A percentile compares a stretch with the other conserved stretches of the same genome.
These are phyloP conservation scores for Mastomys coucha DNA, from an alignment of 2,113 vertebrate genomes.

Conservation along the genomic window DNA sequence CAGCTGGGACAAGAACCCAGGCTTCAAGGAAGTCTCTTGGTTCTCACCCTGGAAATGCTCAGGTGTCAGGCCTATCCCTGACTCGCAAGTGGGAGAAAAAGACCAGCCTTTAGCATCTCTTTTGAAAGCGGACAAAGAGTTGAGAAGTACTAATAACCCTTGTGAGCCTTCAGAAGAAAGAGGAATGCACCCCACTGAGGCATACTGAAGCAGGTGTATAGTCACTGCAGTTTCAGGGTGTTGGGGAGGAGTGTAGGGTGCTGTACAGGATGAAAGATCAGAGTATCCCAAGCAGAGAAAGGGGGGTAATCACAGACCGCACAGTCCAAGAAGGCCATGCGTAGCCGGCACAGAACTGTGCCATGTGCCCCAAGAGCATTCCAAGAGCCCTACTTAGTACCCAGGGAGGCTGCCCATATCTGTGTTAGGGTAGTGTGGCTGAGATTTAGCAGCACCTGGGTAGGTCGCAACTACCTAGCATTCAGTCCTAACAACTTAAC, in stretches of 20 bases:
- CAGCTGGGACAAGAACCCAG: background rate
- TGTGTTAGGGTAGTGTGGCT: background rate
- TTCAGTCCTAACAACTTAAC: background rate
- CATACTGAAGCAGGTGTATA: background rate
- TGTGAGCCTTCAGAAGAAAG: background rate
- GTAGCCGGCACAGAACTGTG: background rate
- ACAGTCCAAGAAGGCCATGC: background rate
- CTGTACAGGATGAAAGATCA: background rate
- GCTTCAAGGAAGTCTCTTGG: background rate
- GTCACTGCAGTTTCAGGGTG: background rate
- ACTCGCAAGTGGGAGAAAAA: background rate
- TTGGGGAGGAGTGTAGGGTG: background rate
- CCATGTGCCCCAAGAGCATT: background rate
- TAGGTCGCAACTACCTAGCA: background rate
- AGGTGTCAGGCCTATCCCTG: background rate
- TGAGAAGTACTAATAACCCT: background rate
- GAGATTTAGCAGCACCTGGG: background rate
- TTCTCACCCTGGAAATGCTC: background rate
- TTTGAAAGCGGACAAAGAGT: background rate
- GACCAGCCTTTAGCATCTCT: background rate
- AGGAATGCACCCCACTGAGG: background rate
- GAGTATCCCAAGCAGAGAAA: background rate
- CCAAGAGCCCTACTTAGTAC: rapidly evolving
- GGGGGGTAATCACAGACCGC: background rate
- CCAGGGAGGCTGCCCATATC: background rate